Evolutionary conservation across 2,888 invertebrate genomes (phyloP), one percentile per base, ranked within the genome.

Genomic region (Gymnocheta viridis): DNA sequence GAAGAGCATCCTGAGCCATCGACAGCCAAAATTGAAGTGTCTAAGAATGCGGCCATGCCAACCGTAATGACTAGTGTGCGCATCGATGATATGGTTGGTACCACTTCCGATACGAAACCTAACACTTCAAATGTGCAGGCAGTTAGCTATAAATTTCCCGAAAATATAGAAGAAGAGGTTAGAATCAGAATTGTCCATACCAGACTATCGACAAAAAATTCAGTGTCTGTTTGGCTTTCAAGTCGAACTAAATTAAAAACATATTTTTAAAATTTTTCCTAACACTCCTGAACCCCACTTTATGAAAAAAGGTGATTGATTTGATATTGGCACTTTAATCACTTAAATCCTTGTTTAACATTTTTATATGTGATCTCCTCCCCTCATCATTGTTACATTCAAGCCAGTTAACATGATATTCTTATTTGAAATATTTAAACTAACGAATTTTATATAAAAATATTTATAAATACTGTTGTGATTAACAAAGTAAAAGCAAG

Each of bases 1-100:
- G 97, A 97, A 90, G 95, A 96, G 86, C 96, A 96, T 88, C 98
- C 98, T 0, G 94, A 96, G 88, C 96, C 97, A 0, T 98, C 98
- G 2, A 97, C 97, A 0, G 96, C 97, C 24, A 95, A 96, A 86
- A 96, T 97, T 87, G 95, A 96, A 66, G 95, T 96, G 6, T 94
- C 95, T 0, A 93, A 94, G 47, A 93, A 94, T 0, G 95, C 95
- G 62, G 94, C 95, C 60, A 94, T 94, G 90, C 92, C 94, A 66
- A 92, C 93, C 1, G 93, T 93, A 51, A 94, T 96, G 44, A 95
- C 96, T 0, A 93, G 94, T 6, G 93, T 96, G 62, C 95, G 95
- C 92, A 95, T 96, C 88, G 96, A 96, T 92, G 95, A 96, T 90
- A 94, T 95, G 94, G 94, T 93, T 90, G 91, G 92, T 92, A 92